Base-by-base conservation (phyloP, 1,140 invertebrate genomes). In the Acromyrmex heyeri region DNA sequence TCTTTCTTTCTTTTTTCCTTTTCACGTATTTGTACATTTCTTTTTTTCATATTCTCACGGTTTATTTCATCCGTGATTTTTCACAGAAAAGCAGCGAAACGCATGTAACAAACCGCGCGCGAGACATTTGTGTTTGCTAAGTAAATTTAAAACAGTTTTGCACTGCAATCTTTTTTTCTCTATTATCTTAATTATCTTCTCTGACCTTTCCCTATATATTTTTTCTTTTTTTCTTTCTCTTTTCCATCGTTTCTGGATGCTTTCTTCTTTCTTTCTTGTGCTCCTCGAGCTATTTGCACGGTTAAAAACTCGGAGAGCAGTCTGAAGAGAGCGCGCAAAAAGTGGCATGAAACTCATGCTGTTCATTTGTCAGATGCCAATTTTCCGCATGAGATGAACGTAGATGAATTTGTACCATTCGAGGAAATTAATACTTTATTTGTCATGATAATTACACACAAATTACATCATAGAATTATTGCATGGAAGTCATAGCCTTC, bases 241-340 rank as follows among this genome's bases (percentile, higher is more conserved):
- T 50, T 34, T 59, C 53, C 50, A 59, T 53, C 67, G 50, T 2
- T 50, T 69, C 55, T n/a, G 16, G 70, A 27, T 86, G 64, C 12
- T 70, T n/a, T 72, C 34, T 69, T 72, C 30, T 55, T 16, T 50
- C 48, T 82, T 18, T 61, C 67, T 82, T 48, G 18, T 44, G 24
- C 55, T 83, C 55, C 79, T 83, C 79, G 69, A 83, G 69, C 55
- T 83, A n/a, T 44, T 75, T 83, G 69, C 55, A 83, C 79, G 69
- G 55, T 83, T 83, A 83, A 83, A 82, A 83, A 83, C 79, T 83
- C 79, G 79, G 79, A 83, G 79, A 83, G 79, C 79, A 83, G 79
- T 82, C 44, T 82, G 24, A 73, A 82, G 67, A 75, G 79, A 82
- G 79, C 24, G 50, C 77, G 64, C 48, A 55, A 70, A 48, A 55